These are phyloP conservation scores for Dysmachus trigonus DNA, from an alignment of 2,888 invertebrate species.

Conservation along the genomic window DNA sequence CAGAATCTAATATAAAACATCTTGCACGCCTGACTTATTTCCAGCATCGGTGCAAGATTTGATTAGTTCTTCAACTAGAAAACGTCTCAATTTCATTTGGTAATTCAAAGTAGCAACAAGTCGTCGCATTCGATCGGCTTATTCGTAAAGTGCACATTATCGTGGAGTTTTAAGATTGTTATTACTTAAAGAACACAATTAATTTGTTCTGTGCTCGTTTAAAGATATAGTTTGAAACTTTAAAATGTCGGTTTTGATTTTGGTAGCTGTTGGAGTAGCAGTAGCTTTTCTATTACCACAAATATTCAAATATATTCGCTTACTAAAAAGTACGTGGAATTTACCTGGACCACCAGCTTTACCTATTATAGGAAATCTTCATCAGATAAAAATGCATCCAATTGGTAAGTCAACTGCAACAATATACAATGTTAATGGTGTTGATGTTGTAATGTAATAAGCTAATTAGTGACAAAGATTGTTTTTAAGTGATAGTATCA, in stretches of 20 bases:
- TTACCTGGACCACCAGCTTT: conserved; percentile 55
- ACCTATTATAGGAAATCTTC: conserved; percentile 60
- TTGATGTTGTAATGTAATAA: neutral
- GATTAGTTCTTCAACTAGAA: neutral
- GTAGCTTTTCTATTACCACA: conserved; percentile 49
- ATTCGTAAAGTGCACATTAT: too few relatives aligned
- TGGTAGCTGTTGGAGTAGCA: neutral
- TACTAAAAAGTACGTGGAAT: conserved; percentile 52
- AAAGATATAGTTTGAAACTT: neutral
- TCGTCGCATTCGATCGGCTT: neutral
- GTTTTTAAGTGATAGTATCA: too few relatives aligned
- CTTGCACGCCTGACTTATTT: neutral
- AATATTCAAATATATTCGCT: conserved; percentile 46
- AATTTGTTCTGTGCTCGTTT: neutral
- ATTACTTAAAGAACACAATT: neutral
- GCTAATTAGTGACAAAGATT: neutral
- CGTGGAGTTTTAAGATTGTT: neutral
- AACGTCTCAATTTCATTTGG: neutral
- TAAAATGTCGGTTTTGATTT: neutral
- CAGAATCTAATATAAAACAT: neutral
- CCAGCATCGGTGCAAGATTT: neutral
- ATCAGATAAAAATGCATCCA: conserved; percentile 56
- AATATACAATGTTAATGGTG: neutral
- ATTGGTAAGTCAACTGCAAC: conserved; percentile 53
- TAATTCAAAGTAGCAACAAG: neutral